A percentile compares a stretch with the other conserved stretches of the same genome.
These are phyloP conservation scores for Lynx canadensis DNA, from an alignment of 2,113 vertebrate species.

Conservation along the genomic window DNA sequence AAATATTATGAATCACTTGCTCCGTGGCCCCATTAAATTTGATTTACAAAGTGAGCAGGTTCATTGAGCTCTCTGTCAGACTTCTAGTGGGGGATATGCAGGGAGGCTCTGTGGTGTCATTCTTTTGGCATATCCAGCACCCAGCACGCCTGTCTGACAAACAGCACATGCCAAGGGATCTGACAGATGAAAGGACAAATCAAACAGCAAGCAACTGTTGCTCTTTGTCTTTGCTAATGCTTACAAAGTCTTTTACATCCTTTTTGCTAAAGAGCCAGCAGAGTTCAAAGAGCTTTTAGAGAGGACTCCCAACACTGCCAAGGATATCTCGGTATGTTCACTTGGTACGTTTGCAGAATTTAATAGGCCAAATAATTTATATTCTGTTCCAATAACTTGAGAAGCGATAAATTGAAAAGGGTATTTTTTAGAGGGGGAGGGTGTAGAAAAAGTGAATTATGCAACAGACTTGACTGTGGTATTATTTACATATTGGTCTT, in stretches of 20 bases:
- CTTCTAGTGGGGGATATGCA: rapidly evolving
- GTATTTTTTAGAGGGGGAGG: background rate
- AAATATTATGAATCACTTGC: background rate
- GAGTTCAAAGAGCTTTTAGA: background rate
- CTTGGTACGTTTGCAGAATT: background rate
- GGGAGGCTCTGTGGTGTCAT: rapidly evolving
- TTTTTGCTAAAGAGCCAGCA: background rate
- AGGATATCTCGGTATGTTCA: background rate
- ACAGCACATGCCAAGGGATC: background rate
- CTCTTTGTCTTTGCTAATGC: background rate
- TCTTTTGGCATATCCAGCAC: background rate
- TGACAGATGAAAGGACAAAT: background rate
- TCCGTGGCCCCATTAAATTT: background rate
- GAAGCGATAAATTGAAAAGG: background rate
- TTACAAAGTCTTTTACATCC: background rate
- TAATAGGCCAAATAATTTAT: background rate
- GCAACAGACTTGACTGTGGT: background rate
- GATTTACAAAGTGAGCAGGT: background rate
- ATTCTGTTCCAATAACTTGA: background rate
- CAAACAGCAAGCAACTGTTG: background rate
- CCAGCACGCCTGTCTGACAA: background rate
- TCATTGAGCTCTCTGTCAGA: background rate
- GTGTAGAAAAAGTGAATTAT: background rate
- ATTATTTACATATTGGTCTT: background rate
- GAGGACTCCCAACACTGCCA: background rate